Percentiles rank a stretch among this genome's conserved stretches.
Conservation (phyloP, 1,140 invertebrate genomes). For the Pentalonia nigronervosa region DNA sequence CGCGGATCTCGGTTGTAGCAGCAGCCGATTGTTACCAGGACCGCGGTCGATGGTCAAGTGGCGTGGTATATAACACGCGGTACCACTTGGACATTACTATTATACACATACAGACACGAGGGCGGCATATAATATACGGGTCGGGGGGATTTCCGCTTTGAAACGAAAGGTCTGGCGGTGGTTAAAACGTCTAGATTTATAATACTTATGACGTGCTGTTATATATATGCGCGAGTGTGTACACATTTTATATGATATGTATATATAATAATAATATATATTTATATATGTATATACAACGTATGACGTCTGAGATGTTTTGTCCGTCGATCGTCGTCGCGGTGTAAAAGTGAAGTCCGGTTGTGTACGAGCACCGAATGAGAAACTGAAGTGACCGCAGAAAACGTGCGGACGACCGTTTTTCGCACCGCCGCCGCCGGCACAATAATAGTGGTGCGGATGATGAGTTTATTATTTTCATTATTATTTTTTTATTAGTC, state of each 20-base stretch:
- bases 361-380: background rate
- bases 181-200: background rate
- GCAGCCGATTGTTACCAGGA: background rate
- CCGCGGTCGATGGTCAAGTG: background rate
- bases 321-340: background rate
- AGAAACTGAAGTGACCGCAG: background rate
- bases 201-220: background rate
- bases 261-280: too few species aligned
- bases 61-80: background rate
- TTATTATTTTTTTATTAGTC: background rate
- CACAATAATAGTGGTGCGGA: background rate
- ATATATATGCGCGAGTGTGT: background rate
- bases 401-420: background rate
- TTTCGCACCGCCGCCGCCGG: background rate
- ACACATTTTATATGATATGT: background rate
- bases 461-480: constrained; percentile 10
- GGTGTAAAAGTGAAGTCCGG: background rate
- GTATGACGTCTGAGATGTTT: background rate
- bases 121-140: background rate
- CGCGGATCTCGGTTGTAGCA: background rate
- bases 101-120: background rate
- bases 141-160: background rate
- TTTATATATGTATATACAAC: background rate
- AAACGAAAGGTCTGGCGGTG: background rate
- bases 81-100: background rate